These are phyloP conservation scores for Philonicus albiceps DNA, from an alignment of 2,888 invertebrate genomes.

Conservation along the genomic window DNA sequence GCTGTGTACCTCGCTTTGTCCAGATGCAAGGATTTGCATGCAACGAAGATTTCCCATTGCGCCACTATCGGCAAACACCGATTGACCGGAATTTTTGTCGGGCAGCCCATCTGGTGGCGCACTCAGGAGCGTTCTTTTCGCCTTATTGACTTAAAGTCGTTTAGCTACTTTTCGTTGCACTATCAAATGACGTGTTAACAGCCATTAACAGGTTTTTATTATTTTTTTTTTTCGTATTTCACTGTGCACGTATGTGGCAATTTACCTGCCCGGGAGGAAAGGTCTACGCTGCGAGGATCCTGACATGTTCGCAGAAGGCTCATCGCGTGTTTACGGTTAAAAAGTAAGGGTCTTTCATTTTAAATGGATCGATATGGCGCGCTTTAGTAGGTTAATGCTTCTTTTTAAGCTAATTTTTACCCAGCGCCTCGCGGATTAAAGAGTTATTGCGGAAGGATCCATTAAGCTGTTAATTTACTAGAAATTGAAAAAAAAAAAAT, in stretches of 20 bases:
- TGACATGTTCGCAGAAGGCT: slow-evolving; percentile 17
- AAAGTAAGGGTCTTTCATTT: slow-evolving; percentile 24
- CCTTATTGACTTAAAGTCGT: slow-evolving; percentile 20
- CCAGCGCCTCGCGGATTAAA: background rate
- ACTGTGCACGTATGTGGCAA: background rate
- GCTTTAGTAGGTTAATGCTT: slow-evolving; percentile 39
- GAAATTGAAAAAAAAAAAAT: slow-evolving; percentile 38
- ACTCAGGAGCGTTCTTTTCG: background rate
- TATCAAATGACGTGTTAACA: slow-evolving; percentile 49
- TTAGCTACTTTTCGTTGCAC: slow-evolving; percentile 43
- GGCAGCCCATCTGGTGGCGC: slow-evolving; percentile 22
- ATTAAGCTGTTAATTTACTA: slow-evolving; percentile 26
- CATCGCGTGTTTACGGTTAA: slow-evolving; percentile 29
- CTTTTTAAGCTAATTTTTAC: slow-evolving; percentile 31
- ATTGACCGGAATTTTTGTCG: background rate
- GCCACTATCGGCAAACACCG: background rate
- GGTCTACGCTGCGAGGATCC: background rate
- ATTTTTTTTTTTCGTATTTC: background rate
- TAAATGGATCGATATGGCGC: slow-evolving; percentile 21
- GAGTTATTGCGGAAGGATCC: slow-evolving; percentile 37
- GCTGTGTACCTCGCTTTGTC: background rate
- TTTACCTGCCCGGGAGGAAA: background rate
- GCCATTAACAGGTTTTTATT: slow-evolving; percentile 46
- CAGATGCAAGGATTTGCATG: slow-evolving; percentile 27
- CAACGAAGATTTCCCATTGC: background rate